These are phyloP conservation scores for Myotis vivesi DNA, from an alignment of 2,797 vertebrate genomes.

Conservation along the genomic window DNA sequence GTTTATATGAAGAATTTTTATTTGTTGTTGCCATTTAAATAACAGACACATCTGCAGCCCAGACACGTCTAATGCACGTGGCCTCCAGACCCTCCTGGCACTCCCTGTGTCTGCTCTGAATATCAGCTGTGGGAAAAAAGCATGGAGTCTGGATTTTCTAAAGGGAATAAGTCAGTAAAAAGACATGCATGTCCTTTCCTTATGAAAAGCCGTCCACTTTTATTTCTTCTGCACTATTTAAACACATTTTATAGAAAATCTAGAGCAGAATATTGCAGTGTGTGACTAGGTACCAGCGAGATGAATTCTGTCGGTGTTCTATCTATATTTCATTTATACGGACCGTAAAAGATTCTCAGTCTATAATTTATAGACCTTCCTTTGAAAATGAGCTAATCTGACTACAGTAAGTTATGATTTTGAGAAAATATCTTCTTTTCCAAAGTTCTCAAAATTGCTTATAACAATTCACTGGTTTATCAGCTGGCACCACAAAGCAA, in stretches of 20 bases:
- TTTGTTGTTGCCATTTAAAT: not conserved
- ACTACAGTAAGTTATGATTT: not conserved
- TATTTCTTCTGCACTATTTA: not conserved
- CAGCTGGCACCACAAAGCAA: not conserved
- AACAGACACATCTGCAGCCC: not conserved
- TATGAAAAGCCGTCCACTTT: not conserved
- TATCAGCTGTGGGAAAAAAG: not conserved
- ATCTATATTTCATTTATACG: not conserved
- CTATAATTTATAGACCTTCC: not conserved
- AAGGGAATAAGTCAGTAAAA: not conserved
- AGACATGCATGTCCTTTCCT: not conserved
- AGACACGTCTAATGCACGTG: too few relatives aligned
- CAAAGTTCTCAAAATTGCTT: not conserved
- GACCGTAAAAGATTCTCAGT: not conserved
- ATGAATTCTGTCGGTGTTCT: not conserved
- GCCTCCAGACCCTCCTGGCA: not conserved
- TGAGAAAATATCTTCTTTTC: not conserved
- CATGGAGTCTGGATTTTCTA: not conserved
- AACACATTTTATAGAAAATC: not conserved
- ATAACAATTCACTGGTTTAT: not conserved
- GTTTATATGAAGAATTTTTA: not conserved
- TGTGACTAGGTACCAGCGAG: not conserved
- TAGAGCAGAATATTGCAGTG: not conserved
- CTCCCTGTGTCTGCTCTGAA: not conserved
- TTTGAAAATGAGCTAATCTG: conserved; percentile 11